Conservation (phyloP, 1,140 invertebrate species). For the Pentalonia nigronervosa region DNA sequence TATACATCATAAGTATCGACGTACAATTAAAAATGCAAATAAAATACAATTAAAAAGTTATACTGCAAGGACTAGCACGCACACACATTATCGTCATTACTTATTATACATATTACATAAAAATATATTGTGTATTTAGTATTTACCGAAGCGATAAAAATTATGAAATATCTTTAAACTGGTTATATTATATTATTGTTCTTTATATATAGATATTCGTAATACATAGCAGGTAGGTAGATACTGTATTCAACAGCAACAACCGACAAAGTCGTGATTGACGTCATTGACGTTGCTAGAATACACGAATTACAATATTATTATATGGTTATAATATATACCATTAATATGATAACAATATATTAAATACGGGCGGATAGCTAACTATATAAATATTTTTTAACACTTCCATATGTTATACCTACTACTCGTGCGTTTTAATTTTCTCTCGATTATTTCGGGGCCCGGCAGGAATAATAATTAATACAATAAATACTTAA, state of each 20-base stretch:
- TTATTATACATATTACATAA: neutral
- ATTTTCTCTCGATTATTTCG: neutral
- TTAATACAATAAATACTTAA: neutral
- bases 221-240: neutral
- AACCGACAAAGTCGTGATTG: constrained; percentile 2
- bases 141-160: neutral
- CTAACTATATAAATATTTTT: neutral
- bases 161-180: constrained; percentile 14
- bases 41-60: neutral
- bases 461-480: neutral
- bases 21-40: neutral
- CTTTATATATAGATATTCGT: neutral
- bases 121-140: neutral
- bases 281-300: neutral
- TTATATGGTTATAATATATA: neutral
- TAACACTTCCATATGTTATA: neutral
- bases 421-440: neutral
- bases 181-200: neutral
- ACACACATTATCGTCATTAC: neutral
- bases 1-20: neutral
- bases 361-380: neutral
- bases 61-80: neutral
- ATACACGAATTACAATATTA: neutral
- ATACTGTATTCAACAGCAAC: neutral
- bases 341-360: constrained; percentile 18